Evolutionary conservation across 2,797 vertebrate species (phyloP).

Genomic region (Poeciliopsis paucimaculata): DNA sequence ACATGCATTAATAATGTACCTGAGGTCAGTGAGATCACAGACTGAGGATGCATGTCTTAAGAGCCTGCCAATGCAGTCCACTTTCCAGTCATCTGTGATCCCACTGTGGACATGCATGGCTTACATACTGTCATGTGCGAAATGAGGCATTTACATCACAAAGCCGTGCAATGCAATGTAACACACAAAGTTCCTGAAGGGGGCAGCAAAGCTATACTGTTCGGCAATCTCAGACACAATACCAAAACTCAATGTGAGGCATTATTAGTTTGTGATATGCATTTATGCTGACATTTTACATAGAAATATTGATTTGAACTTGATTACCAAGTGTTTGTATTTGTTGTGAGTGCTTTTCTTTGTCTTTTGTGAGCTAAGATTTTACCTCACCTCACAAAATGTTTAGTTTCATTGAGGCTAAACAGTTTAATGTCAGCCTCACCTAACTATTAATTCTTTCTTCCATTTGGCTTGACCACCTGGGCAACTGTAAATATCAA

Average conservation of each 20-base stretch:
- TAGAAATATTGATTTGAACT: neutral
- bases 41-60: constrained; percentile 35
- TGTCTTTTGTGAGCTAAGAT: neutral
- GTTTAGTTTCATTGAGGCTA: neutral
- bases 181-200: constrained; percentile 33
- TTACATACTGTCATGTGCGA: constrained; percentile 42
- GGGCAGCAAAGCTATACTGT: constrained; percentile 55
- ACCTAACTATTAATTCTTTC: neutral
- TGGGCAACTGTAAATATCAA: neutral
- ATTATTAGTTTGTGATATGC: constrained; percentile 24
- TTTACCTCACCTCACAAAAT: neutral
- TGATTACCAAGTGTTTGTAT: neutral
- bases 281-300: neutral
- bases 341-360: neutral
- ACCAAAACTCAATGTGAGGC: constrained; percentile 53
- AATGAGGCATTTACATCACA: constrained; percentile 38
- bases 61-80: constrained; percentile 12
- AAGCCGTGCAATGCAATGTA: constrained; percentile 35
- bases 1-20: constrained; percentile 23
- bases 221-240: constrained; percentile 19
- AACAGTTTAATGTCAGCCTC: too few relatives aligned
- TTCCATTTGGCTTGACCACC: neutral
- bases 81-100: constrained; percentile 26
- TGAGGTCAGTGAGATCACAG: constrained; percentile 24
- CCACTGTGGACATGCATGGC: constrained; percentile 25